These are phyloP conservation scores for Diaphora mendica DNA, from an alignment of 2,888 invertebrate species.

Conservation along the genomic window DNA sequence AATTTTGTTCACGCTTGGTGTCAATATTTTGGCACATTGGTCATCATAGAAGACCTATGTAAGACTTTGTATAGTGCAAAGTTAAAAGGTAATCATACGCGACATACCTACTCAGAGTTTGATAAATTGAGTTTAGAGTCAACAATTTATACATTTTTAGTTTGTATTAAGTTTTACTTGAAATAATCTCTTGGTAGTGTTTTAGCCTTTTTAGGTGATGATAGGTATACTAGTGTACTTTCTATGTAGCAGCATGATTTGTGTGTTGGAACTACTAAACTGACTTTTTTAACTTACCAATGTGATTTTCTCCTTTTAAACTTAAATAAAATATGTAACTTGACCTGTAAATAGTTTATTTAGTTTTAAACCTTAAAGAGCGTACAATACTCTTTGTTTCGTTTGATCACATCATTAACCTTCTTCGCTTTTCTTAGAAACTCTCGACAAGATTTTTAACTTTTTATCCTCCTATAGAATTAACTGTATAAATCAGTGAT, in stretches of 20 bases:
- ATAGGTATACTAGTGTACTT: too few species aligned
- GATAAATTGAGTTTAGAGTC: too few species aligned
- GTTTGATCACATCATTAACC: neutral
- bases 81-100: too few species aligned
- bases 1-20: neutral
- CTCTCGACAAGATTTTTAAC: neutral
- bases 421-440: neutral
- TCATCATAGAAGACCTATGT: neutral
- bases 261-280: neutral
- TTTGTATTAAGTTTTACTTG: too few species aligned
- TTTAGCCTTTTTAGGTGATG: too few species aligned
- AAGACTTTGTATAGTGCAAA: neutral
- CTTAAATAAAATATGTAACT: neutral
- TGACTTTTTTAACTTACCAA: neutral
- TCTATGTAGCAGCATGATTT: neutral
- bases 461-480: neutral
- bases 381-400: neutral
- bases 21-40: neutral
- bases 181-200: too few species aligned
- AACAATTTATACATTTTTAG: too few species aligned
- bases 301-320: neutral
- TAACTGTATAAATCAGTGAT: neutral
- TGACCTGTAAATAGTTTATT: neutral
- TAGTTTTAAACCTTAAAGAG: neutral
- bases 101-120: too few species aligned